Base-by-base conservation (phyloP, 2,888 invertebrate genomes). In the Dryobotodes eremita region DNA sequence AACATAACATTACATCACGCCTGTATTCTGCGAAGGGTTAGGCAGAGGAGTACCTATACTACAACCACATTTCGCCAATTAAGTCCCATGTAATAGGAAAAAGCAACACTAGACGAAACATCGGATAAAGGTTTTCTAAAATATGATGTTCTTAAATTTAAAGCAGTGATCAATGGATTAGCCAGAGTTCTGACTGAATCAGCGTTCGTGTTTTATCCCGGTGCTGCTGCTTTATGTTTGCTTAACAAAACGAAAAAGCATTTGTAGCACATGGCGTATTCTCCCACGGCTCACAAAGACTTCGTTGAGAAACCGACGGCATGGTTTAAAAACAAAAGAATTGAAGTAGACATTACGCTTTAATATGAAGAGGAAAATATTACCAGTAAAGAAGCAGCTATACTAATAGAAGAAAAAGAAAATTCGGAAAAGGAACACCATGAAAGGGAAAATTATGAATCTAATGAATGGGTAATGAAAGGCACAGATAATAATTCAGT, bases 281-380 rank as follows among this genome's bases (percentile, higher is more conserved):
- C 87, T 92, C 92, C 90, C 92, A 91, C 92, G 91, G 75, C 77
- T 71, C 65, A 89, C 91, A 92, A 91, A 87, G 88, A 84, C 71
- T 79, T 75, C 86, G 88, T 88, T 92, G 89, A 88, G 89, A 90
- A 91, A 89, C 83, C 68, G 74, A 61, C 76, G 83, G 76, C 80
- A 75, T 77, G 79, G 84, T 86, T 88, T 85, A 76, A 83, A 89
- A 88, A 85, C 80, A 64, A 72, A 83, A 82, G 84, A 90, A 88
- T 83, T 82, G 82, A 87, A 62, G 66, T 69, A 71, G 73, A 85
- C 50, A 48, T 70, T 70, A 75, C 46, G 64, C 13, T n/a, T 70
- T 66, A 68, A 71, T 79, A 42, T 42, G 46, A 42, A 31, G 42
- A 55, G 53, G 55, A 55, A 65, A 23, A 26, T 55, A n/a, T 80